Conservation (phyloP, 2,797 vertebrate genomes). For the Serranus cabrilla region DNA sequence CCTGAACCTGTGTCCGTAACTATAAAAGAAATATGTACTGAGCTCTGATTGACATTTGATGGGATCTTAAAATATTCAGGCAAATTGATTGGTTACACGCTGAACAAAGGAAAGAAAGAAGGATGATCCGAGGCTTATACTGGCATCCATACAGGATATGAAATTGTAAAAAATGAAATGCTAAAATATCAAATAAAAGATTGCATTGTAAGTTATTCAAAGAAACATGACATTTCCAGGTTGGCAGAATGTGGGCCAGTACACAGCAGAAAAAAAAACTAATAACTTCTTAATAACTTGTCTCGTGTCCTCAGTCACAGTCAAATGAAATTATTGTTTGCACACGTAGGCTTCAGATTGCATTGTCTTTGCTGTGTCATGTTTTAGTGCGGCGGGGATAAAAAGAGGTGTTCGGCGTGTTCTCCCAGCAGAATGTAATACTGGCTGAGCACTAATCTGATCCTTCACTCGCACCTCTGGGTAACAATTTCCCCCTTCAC, state of each 20-base stretch:
- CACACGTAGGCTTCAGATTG: slow-evolving; percentile 14
- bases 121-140: background rate
- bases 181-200: slow-evolving; percentile 39
- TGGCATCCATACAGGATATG: slow-evolving; percentile 37
- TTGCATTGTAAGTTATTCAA: slow-evolving; percentile 13
- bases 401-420: slow-evolving; percentile 23
- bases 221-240: slow-evolving; percentile 33
- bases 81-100: slow-evolving; percentile 29
- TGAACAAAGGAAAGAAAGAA: slow-evolving; percentile 6
- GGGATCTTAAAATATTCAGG: slow-evolving; percentile 57
- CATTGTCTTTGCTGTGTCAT: slow-evolving; percentile 1
- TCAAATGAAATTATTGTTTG: slow-evolving; percentile 48
- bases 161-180: slow-evolving; percentile 34
- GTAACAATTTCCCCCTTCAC: slow-evolving; percentile 29
- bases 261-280: slow-evolving; percentile 27
- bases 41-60: slow-evolving; percentile 47
- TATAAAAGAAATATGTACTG: slow-evolving; percentile 26
- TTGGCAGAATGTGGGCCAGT: slow-evolving; percentile 20
- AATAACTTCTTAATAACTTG: slow-evolving; percentile 48
- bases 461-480: slow-evolving; percentile 35
- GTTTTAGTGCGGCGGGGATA: slow-evolving; percentile 20
- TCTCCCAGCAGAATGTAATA: slow-evolving; percentile 51
- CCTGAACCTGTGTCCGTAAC: slow-evolving; percentile 9
- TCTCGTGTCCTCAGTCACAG: slow-evolving; percentile 42
- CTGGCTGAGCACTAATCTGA: slow-evolving; percentile 54